Percentiles rank a stretch among this genome's conserved stretches.
Conservation (phyloP, 2,888 invertebrate genomes). For the Actias luna region DNA sequence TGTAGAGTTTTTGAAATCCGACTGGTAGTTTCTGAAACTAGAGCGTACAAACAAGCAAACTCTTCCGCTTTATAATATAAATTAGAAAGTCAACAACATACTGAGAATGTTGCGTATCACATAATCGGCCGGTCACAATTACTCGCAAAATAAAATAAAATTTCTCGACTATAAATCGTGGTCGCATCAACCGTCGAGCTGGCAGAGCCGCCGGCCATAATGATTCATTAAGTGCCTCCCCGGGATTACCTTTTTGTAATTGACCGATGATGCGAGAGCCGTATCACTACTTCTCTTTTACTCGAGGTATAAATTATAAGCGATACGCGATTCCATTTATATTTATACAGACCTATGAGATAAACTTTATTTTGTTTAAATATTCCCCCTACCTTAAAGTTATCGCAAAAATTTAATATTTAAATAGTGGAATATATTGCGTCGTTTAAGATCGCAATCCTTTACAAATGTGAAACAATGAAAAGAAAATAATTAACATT, state of each 20-base stretch:
- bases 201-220: slow-evolving; percentile 65
- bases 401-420: not conserved
- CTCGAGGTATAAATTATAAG: slow-evolving; percentile 38
- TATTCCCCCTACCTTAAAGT: not conserved
- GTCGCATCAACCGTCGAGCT: slow-evolving; percentile 57
- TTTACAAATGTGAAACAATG: too few relatives aligned
- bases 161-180: slow-evolving; percentile 62
- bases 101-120: not conserved
- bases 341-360: slow-evolving; percentile 18
- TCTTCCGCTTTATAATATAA: too few relatives aligned
- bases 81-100: not conserved
- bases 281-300: slow-evolving; percentile 74
- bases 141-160: slow-evolving; percentile 39
- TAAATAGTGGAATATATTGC: not conserved
- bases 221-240: slow-evolving; percentile 81
- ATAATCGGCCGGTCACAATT: slow-evolving; percentile 14
- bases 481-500: too few relatives aligned
- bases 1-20: too few relatives aligned
- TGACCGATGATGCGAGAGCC: slow-evolving; percentile 78
- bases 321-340: slow-evolving; percentile 27
- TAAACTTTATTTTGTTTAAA: not conserved
- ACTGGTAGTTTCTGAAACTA: too few relatives aligned
- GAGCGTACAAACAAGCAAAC: too few relatives aligned
- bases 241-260: slow-evolving; percentile 81
- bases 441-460: not conserved